Evolutionary conservation across 2,888 invertebrate genomes (phyloP), one percentile per base, ranked within the genome.

Genomic region (Spisula solida): DNA sequence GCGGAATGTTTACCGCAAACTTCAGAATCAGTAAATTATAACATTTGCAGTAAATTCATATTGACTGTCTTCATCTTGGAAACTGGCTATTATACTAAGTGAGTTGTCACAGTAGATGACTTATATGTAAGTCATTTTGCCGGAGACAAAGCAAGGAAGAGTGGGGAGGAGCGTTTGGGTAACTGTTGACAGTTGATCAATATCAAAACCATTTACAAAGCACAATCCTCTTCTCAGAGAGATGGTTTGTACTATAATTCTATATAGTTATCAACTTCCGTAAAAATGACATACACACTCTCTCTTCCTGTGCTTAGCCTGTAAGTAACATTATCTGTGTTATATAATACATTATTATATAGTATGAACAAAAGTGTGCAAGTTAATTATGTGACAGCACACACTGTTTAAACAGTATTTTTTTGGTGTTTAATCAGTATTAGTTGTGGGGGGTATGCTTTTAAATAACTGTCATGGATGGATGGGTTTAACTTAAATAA

Each of bases 31-130:
- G 75, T 75, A 31, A 75, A 75, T 75, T 75, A 75, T 75, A 75
- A 75, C 75, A 31, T 31, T 75, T 75, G 75, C 34, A 75, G 31
- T 75, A 31, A 31, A 75, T 75, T 75, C 75, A 34, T 31, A 31
- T 34, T 75, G 75, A 75, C 34, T 75, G 29, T 75, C 75, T 75
- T 31, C 25, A 31, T 16, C 75, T 31, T 75, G 75, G 34, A 75
- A 75, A 34, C 75, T 18, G 16, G 34, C 31, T 75, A 75, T 75
- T 75, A 75, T 75, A 75, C 75, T 75, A 75, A 75, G 75, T 75
- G 75, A 75, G 34, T 75, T 75, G 75, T 75, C 75, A 75, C 75
- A 34, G 34, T 75, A 31, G 75, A 75, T 75, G 75, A 34, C 75
- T 34, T 75, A 75, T 75, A 75, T 31, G 34, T 16, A 75, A 75